These are phyloP conservation scores for Elymnias hypermnestra DNA, from an alignment of 1,140 invertebrate species.

Conservation along the genomic window DNA sequence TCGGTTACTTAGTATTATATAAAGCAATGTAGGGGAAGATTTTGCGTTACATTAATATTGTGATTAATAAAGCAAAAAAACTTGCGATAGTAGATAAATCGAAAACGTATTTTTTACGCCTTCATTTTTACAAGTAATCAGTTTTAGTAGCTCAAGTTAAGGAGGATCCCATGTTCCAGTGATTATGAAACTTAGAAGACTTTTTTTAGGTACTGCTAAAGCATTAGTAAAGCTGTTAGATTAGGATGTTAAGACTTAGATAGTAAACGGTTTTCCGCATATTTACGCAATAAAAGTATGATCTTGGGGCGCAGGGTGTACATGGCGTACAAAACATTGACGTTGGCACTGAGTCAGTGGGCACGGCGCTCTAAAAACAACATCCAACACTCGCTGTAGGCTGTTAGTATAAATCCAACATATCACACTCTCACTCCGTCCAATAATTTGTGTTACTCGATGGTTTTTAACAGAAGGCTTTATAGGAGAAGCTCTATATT, in stretches of 20 bases:
- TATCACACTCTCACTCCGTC: too few relatives aligned
- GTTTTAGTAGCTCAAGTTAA: neutral
- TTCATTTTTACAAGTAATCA: neutral
- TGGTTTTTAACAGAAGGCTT: too few relatives aligned
- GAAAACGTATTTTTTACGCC: neutral
- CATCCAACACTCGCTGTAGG: conserved; percentile 25
- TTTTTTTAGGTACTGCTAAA: conserved; percentile 8
- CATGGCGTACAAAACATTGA: conserved; percentile 67
- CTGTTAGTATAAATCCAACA: conserved; percentile 28
- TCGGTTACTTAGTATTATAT: too few relatives aligned
- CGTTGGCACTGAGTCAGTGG: conserved; percentile 54
- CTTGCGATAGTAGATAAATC: too few relatives aligned
- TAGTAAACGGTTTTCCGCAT: conserved; percentile 41
- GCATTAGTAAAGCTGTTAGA: conserved; percentile 18
- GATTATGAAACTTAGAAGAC: neutral
- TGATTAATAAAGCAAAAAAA: too few relatives aligned
- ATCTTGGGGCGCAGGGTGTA: conserved; percentile 54
- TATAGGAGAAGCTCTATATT: too few relatives aligned
- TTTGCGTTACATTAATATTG: too few relatives aligned
- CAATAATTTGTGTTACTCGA: too few relatives aligned
- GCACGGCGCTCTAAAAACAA: conserved; percentile 55
- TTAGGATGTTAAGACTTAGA: conserved; percentile 5
- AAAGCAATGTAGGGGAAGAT: too few relatives aligned
- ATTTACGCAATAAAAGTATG: conserved; percentile 73
- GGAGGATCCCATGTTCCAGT: neutral